These are phyloP conservation scores for Paedocypris sp. DNA, from an alignment of 2,113 vertebrate genomes.

Conservation along the genomic window DNA sequence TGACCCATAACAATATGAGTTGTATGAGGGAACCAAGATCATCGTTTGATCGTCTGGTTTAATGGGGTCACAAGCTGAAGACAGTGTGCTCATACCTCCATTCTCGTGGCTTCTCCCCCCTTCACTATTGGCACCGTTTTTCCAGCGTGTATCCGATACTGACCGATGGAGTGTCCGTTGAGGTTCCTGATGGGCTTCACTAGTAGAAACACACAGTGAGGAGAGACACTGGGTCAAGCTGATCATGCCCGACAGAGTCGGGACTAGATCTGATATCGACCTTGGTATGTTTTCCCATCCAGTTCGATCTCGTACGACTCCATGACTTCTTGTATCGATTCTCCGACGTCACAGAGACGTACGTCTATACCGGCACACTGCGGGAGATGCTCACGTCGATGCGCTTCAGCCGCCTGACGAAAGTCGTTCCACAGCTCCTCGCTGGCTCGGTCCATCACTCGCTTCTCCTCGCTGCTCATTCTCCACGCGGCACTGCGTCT, in stretches of 20 bases:
- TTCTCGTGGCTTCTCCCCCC: slow-evolving; percentile 94
- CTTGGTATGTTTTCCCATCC: slow-evolving; percentile 96
- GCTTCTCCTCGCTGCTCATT: slow-evolving; percentile 85
- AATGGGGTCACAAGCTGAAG: background rate
- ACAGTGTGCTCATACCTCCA: slow-evolving; percentile 71
- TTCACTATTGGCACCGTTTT: slow-evolving; percentile 98
- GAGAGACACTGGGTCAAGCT: background rate
- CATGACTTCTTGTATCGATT: slow-evolving; percentile 97
- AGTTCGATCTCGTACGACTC: slow-evolving; percentile 97
- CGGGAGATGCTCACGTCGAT: slow-evolving; percentile 83
- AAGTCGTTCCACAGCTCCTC: slow-evolving; percentile 97
- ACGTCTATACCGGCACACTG: slow-evolving; percentile 96
- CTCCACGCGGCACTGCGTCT: slow-evolving; percentile 87
- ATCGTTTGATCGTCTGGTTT: too few species aligned
- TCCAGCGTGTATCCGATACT: slow-evolving; percentile 92
- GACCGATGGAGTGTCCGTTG: slow-evolving; percentile 95
- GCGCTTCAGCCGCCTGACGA: slow-evolving; percentile 89
- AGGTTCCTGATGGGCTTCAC: slow-evolving; percentile 95
- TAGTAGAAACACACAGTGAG: slow-evolving; percentile 36
- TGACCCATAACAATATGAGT: too few species aligned
- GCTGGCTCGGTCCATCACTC: slow-evolving; percentile 78
- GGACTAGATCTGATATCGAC: too few species aligned
- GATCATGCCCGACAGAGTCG: too few species aligned
- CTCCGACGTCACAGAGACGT: slow-evolving; percentile 89
- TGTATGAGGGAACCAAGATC: too few species aligned